These are phyloP conservation scores for Athalia rosae DNA, from an alignment of 2,888 invertebrate genomes.

Conservation along the genomic window DNA sequence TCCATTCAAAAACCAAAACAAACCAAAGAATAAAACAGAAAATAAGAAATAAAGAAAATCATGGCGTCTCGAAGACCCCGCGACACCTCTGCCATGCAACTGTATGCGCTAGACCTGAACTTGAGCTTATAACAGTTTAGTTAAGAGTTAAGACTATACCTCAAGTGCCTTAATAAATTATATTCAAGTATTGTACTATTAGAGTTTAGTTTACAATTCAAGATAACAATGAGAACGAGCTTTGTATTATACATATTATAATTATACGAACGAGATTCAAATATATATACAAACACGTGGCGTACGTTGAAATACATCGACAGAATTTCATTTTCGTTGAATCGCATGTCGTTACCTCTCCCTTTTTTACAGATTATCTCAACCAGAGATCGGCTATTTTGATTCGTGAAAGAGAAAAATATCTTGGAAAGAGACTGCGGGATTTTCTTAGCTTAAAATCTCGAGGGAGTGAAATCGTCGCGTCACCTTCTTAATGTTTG, in stretches of 20 bases:
- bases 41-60: neutral
- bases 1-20: constrained; percentile 31
- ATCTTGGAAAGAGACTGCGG: no score
- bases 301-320: constrained; percentile 5
- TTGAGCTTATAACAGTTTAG: constrained; percentile 29
- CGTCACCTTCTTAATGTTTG: no score
- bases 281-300: constrained; percentile 12
- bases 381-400: no score
- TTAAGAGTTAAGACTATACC: constrained; percentile 49
- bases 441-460: no score
- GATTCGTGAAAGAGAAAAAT: no score
- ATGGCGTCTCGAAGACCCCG: constrained; percentile 34
- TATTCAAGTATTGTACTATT: constrained; percentile 53
- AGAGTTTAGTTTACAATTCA: constrained; percentile 33
- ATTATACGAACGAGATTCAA: constrained; percentile 2
- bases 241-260: constrained; percentile 23
- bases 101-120: constrained; percentile 3
- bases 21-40: neutral
- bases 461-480: no score
- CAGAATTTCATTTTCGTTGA: no score
- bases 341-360: neutral
- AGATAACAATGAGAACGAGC: constrained; percentile 30
- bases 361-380: no score
- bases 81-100: constrained; percentile 34
- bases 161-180: constrained; percentile 72